Conservation (phyloP, 2,888 invertebrate genomes). For the Chromoteleia sp. region DNA sequence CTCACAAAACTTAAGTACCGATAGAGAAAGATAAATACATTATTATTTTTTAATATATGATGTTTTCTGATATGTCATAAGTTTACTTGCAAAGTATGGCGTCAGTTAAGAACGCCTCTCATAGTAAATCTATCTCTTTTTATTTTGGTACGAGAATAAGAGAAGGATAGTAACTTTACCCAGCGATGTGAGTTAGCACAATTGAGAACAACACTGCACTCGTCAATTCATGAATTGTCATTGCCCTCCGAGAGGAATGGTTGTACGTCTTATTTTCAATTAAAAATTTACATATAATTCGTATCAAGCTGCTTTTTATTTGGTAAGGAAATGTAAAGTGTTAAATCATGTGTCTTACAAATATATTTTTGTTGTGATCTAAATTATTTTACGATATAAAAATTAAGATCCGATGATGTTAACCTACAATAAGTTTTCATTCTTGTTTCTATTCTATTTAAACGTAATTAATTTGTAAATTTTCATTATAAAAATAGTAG, state of each 20-base stretch:
- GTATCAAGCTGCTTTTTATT: background rate
- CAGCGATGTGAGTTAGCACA: slow-evolving; percentile 46
- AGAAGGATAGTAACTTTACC: background rate
- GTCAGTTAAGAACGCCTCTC: background rate
- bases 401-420: background rate
- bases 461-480: background rate
- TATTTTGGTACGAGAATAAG: background rate
- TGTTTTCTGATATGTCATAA: too few relatives aligned
- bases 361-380: too few relatives aligned
- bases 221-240: slow-evolving; percentile 32
- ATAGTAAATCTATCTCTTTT: background rate
- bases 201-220: slow-evolving; percentile 19
- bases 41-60: too few relatives aligned
- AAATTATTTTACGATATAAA: too few relatives aligned
- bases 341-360: too few relatives aligned
- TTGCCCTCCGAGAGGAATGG: slow-evolving; percentile 4
- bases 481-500: too few relatives aligned
- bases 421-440: too few relatives aligned
- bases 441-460: too few relatives aligned
- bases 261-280: background rate
- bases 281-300: slow-evolving; percentile 15
- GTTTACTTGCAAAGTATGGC: too few relatives aligned
- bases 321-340: too few relatives aligned
- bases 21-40: too few relatives aligned
- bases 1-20: too few relatives aligned